These are phyloP conservation scores for Monopterus albus DNA, from an alignment of 2,113 vertebrate genomes.

Conservation along the genomic window DNA sequence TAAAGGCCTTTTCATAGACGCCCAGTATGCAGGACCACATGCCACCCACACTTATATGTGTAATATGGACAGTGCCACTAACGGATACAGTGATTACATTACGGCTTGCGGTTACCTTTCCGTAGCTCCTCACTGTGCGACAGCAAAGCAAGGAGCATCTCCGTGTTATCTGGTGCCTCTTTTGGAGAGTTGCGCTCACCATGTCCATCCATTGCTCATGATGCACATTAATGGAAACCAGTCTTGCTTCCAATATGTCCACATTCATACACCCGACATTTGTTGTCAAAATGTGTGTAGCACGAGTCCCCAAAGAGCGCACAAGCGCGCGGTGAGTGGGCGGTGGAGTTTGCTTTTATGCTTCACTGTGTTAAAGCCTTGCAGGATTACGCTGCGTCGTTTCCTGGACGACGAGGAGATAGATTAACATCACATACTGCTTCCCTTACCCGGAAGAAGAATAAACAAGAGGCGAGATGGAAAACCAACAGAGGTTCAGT, in stretches of 20 bases:
- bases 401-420: conserved; percentile 73
- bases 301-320: background rate
- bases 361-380: conserved; percentile 41
- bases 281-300: conserved; percentile 4
- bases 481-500: conserved; percentile 27
- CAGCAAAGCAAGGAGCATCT: conserved; percentile 85
- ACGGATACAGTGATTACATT: background rate
- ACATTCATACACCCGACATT: background rate
- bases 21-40: background rate
- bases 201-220: conserved; percentile 79
- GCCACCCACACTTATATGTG: background rate
- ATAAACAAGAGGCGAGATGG: conserved; percentile 13
- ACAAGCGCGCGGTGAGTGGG: background rate
- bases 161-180: conserved; percentile 68
- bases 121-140: conserved; percentile 83
- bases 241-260: background rate
- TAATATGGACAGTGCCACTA: background rate
- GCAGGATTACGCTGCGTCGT: conserved; percentile 70
- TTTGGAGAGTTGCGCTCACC: conserved; percentile 74
- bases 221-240: conserved; percentile 28
- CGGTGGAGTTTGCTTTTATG: conserved; percentile 39
- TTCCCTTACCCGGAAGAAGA: conserved; percentile 61
- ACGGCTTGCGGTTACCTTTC: conserved; percentile 78
- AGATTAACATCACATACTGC: conserved; percentile 74
- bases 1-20: background rate